A percentile compares a stretch with the other conserved stretches of the same genome.
Evolutionary conservation across 2,888 invertebrate species (phyloP).

Genomic region (Poecilus cupreus): DNA sequence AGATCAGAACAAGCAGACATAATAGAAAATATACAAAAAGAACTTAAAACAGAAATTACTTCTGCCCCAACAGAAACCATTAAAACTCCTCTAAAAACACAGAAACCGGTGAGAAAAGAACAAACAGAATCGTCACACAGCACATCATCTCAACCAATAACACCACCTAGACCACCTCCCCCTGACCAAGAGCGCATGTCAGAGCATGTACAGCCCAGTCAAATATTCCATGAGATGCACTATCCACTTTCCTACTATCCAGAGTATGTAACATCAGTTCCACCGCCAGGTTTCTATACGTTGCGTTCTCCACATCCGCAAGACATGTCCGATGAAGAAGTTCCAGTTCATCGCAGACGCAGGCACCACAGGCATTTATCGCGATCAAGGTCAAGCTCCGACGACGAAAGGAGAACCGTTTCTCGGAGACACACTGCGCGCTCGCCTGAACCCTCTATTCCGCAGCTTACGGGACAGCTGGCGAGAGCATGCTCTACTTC

Average conservation of each 20-base stretch:
- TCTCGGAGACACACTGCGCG: slow-evolving; percentile 62
- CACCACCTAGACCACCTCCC: slow-evolving; percentile 71
- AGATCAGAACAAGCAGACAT: slow-evolving; percentile 49
- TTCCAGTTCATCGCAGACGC: slow-evolving; percentile 73
- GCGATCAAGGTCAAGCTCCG: slow-evolving; percentile 64
- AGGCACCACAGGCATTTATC: slow-evolving; percentile 70
- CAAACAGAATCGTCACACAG: slow-evolving; percentile 51
- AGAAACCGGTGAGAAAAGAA: slow-evolving; percentile 8
- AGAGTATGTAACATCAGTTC: slow-evolving; percentile 70
- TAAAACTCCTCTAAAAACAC: background rate
- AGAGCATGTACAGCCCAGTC: slow-evolving; percentile 13
- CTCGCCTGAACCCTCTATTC: slow-evolving; percentile 79
- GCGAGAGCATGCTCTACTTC: slow-evolving; percentile 81
- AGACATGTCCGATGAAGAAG: slow-evolving; percentile 69
- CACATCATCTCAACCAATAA: slow-evolving; percentile 29
- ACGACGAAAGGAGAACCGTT: slow-evolving; percentile 61
- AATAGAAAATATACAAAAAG: slow-evolving; percentile 41
- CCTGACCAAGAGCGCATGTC: slow-evolving; percentile 65
- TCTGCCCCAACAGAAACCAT: slow-evolving; percentile 34
- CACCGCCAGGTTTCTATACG: slow-evolving; percentile 71
- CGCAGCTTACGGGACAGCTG: slow-evolving; percentile 83
- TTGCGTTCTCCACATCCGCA: slow-evolving; percentile 68
- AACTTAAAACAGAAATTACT: slow-evolving; percentile 44
- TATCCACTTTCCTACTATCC: slow-evolving; percentile 57
- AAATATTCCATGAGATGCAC: slow-evolving; percentile 66